Percentiles rank a stretch among this genome's conserved stretches.
Conservation (phyloP, 2,888 invertebrate genomes). For the Drosophila phalerata region DNA sequence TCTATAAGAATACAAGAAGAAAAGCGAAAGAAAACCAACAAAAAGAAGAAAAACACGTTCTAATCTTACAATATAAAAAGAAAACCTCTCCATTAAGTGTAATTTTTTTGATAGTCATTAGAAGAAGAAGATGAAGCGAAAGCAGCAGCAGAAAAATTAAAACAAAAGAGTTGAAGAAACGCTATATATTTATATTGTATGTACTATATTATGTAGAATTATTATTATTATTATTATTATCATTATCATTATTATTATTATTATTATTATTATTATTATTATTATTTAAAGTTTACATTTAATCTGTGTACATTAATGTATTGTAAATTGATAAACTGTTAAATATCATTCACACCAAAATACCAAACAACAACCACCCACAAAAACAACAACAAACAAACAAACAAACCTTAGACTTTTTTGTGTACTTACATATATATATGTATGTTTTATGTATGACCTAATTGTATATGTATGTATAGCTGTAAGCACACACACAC, state of each 20-base stretch:
- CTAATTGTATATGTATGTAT: slow-evolving; percentile 32
- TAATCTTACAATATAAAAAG: slow-evolving; percentile 36
- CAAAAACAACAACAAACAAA: slow-evolving; percentile 24
- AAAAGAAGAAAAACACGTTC: slow-evolving; percentile 18
- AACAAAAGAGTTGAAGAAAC: slow-evolving; percentile 8
- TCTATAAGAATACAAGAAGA: not conserved
- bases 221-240: slow-evolving; percentile 55
- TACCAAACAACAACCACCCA: slow-evolving; percentile 28
- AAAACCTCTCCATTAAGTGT: slow-evolving; percentile 61
- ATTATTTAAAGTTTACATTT: slow-evolving; percentile 58
- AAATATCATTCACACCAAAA: slow-evolving; percentile 73
- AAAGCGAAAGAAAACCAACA: slow-evolving; percentile 22
- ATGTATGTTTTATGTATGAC: slow-evolving; percentile 25
- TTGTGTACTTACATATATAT: slow-evolving; percentile 51
- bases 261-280: slow-evolving; percentile 46
- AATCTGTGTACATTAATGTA: slow-evolving; percentile 74
- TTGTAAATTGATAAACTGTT: slow-evolving; percentile 64
- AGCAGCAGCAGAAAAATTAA: slow-evolving; percentile 5
- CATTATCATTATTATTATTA: slow-evolving; percentile 49
- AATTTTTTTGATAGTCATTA: slow-evolving; percentile 70
- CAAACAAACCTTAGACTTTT: slow-evolving; percentile 42
- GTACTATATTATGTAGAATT: slow-evolving; percentile 59
- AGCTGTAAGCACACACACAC: slow-evolving; percentile 17
- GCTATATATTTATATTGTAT: slow-evolving; percentile 45
- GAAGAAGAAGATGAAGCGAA: slow-evolving; percentile 4